Conservation (phyloP, 2,797 vertebrate species). For the Meriones psammophilus region DNA sequence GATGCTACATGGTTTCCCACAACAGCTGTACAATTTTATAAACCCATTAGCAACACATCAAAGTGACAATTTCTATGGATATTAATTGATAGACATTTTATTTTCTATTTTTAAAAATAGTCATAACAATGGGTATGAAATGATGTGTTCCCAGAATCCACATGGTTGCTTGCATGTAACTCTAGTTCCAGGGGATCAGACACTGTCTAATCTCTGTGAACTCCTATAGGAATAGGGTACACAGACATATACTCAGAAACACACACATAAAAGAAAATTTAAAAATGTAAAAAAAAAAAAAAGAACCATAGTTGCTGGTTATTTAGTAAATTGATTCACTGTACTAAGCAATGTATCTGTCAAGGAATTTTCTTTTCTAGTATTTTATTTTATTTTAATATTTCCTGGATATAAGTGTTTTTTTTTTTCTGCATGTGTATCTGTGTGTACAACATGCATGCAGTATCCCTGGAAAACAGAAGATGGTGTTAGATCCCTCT, state of each 20-base stretch:
- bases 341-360: constrained; percentile 16
- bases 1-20: background rate
- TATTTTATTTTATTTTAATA: background rate
- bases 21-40: background rate
- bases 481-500: background rate
- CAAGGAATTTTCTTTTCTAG: background rate
- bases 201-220: background rate
- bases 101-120: background rate
- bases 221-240: background rate
- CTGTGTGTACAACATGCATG: background rate
- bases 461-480: background rate
- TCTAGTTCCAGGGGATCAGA: background rate
- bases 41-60: background rate
- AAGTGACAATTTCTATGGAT: background rate
- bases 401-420: background rate
- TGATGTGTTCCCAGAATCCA: background rate
- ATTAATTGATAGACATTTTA: background rate
- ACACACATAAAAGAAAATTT: background rate
- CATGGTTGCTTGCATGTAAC: background rate
- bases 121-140: background rate
- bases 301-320: background rate
- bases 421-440: background rate
- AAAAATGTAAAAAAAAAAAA: background rate
- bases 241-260: background rate
- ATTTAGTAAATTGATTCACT: constrained; percentile 26